Evolutionary conservation across 1,140 invertebrate genomes (phyloP), one percentile per base, ranked within the genome.

Genomic region (Psilanteris sp.): DNA sequence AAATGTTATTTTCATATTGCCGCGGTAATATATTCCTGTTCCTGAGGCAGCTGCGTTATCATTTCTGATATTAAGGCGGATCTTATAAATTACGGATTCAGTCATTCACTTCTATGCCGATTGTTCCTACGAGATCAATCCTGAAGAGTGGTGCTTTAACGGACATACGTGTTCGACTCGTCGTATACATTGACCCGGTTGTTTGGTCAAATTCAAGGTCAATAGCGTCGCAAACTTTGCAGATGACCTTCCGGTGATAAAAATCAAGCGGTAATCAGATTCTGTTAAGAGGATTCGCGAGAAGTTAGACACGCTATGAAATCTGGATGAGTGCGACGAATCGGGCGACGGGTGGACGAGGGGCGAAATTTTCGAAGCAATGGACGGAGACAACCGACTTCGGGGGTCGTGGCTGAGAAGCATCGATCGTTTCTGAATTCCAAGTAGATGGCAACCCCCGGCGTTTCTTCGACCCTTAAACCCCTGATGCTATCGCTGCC

Each of bases 391-490:
- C 67, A 59, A 50, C 29, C 66, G 66, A 72, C 29, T 27, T 50
- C 31, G 62, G 31, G 71, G 77, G 67, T 77, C 79, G 64, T 59
- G 61, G 59, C 55, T 54, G 34, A 52, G 72, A 73, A 83, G 79
- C 85, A 86, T 86, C 79, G 83, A 85, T 86, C 85, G 82, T 82
- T 85, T 85, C 82, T 84, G 82, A 85, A 84, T 86, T 85, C 83
- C 79, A 79, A 83, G 79, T 84, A 78, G 79, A 80, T 75, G 79
- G 77, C 67, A 80, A 80, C 80, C 77, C 62, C 72, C 46, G 74
- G 70, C 72, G 64, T 78, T 80, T 81, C 80, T 77, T 80, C 62
- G 48, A 66, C 43, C 73, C 55, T 36, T 57, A 48, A 32, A 73
- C 10, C 34, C 13, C 13, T 22, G 64, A 61, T 57, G 50, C 43